These are phyloP conservation scores for Penelope pileata DNA, from an alignment of 2,113 vertebrate genomes.

Conservation along the genomic window DNA sequence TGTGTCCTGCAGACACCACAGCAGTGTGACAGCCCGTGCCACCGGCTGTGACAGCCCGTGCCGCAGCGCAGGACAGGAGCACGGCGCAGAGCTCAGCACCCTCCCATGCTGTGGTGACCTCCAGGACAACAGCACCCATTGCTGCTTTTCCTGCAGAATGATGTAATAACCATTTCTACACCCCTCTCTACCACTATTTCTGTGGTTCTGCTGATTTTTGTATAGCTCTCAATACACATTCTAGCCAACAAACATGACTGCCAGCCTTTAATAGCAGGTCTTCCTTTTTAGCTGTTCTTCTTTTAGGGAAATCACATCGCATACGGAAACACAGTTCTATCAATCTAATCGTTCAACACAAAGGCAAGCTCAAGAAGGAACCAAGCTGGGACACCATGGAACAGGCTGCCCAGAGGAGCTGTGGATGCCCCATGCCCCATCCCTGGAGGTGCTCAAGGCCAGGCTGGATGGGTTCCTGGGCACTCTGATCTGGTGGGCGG, in stretches of 20 bases:
- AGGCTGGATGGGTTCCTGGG: too few relatives aligned
- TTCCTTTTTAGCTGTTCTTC: neutral
- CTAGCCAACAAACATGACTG: neutral
- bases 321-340: neutral
- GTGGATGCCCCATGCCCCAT: too few relatives aligned
- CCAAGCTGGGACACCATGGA: rapidly evolving
- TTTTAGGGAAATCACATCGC: neutral
- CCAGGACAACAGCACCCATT: neutral
- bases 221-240: neutral
- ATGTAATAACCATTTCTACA: neutral
- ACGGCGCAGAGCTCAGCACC: neutral
- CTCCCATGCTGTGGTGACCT: neutral
- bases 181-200: rapidly evolving
- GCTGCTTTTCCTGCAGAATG: neutral
- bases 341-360: neutral
- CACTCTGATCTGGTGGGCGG: too few relatives aligned
- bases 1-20: too few relatives aligned
- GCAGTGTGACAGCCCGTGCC: too few relatives aligned
- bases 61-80: neutral
- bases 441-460: too few relatives aligned
- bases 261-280: neutral
- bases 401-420: too few relatives aligned
- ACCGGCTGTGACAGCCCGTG: too few relatives aligned
- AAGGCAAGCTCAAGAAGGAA: neutral
- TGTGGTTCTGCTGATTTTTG: neutral